Percentiles rank a stretch among this genome's conserved stretches.
Conservation (phyloP, 2,797 vertebrate species). For the Pangasius sanitwongsei region DNA sequence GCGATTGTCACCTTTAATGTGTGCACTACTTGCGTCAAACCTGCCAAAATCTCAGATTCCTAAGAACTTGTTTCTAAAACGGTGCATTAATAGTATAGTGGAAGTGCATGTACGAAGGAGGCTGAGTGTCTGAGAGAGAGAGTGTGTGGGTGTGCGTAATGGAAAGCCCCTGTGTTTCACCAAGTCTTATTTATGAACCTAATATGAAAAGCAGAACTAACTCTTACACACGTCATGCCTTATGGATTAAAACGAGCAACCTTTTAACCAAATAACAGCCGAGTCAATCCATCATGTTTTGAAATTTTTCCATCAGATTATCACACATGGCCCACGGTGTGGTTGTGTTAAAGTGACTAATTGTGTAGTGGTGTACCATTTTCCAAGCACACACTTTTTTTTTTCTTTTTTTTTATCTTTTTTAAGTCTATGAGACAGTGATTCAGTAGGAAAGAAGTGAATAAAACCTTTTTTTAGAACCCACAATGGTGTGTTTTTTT, state of each 20-base stretch:
- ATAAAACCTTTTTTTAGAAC: not conserved
- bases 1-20: not conserved
- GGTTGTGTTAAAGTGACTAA: not conserved
- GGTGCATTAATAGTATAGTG: not conserved
- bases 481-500: not conserved
- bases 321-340: not conserved
- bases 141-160: not conserved
- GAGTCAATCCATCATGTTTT: not conserved
- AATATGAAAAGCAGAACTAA: constrained; percentile 34
- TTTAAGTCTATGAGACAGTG: not conserved
- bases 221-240: not conserved
- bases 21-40: not conserved
- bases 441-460: not conserved
- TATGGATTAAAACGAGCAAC: not conserved
- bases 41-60: not conserved
- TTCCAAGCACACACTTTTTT: not conserved
- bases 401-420: too few relatives aligned
- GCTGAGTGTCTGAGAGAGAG: not conserved
- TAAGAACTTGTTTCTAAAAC: not conserved
- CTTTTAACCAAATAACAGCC: not conserved
- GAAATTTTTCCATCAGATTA: not conserved
- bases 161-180: constrained; percentile 38
- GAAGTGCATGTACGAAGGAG: not conserved
- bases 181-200: not conserved
- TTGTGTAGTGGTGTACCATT: not conserved